Conservation (phyloP, 2,797 vertebrate species). For the Mormyrops boulengeri region DNA sequence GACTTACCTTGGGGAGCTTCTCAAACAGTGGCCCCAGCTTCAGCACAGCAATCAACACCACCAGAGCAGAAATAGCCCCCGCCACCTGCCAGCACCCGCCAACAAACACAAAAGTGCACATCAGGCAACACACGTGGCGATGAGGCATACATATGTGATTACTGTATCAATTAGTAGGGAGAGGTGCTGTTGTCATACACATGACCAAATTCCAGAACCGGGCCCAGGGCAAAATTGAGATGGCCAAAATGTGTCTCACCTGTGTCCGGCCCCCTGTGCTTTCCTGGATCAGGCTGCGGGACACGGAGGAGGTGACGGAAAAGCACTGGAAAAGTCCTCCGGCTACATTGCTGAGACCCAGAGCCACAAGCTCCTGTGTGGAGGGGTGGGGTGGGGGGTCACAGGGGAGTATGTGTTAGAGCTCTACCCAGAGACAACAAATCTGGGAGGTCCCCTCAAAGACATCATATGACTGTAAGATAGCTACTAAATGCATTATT, state of each 20-base stretch:
- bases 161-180: background rate
- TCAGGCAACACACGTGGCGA: background rate
- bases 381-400: conserved; percentile 12
- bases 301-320: conserved; percentile 82
- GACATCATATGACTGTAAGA: background rate
- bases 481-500: background rate
- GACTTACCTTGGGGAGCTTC: conserved; percentile 80
- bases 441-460: background rate
- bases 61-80: conserved; percentile 67
- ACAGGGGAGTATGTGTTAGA: background rate
- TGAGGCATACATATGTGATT: background rate
- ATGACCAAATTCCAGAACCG: background rate
- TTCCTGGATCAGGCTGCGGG: conserved; percentile 84
- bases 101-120: conserved; percentile 8
- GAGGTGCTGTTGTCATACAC: background rate
- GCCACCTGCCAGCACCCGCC: conserved; percentile 66
- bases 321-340: conserved; percentile 85
- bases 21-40: conserved; percentile 85
- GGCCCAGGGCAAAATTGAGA: background rate
- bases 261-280: conserved; percentile 84
- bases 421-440: background rate
- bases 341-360: conserved; percentile 77
- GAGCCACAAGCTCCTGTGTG: conserved; percentile 79
- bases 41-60: conserved; percentile 83
- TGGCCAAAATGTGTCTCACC: conserved; percentile 50